Evolutionary conservation across 1,140 invertebrate species (phyloP).

Genomic region (Helicoverpa zea): DNA sequence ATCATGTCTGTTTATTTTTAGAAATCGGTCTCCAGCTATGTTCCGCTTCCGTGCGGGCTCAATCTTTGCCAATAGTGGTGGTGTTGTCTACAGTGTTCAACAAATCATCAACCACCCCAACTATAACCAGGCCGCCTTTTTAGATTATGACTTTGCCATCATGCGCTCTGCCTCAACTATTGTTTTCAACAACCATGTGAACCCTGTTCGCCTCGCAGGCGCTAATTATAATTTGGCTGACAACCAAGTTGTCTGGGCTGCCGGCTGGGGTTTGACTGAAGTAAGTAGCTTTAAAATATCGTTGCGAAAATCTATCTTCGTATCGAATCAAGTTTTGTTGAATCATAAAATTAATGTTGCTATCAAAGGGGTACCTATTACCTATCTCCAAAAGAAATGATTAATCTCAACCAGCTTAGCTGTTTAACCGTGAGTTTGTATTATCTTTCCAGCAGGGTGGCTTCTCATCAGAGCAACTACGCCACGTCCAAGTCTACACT

Average conservation of each 20-base stretch:
- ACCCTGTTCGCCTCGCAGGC: constrained; percentile 44
- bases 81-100: background rate
- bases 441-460: background rate
- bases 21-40: too few relatives aligned
- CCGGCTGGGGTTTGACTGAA: constrained; percentile 66
- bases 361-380: background rate
- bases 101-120: background rate
- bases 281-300: constrained; percentile 51
- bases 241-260: constrained; percentile 62
- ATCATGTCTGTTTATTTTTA: too few relatives aligned
- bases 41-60: constrained; percentile 19
- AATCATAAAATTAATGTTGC: too few relatives aligned
- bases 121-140: constrained; percentile 61
- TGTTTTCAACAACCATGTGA: constrained; percentile 57
- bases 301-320: too few relatives aligned
- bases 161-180: constrained; percentile 87
- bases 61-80: background rate
- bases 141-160: constrained; percentile 90
- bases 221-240: constrained; percentile 62
- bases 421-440: background rate
- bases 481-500: constrained; percentile 68
- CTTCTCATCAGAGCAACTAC: constrained; percentile 64
- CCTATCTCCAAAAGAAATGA: background rate
- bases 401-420: too few relatives aligned
- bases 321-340: too few relatives aligned